A percentile compares a stretch with the other conserved stretches of the same genome.
These are phyloP conservation scores for Leptopilina myrica DNA, from an alignment of 2,888 invertebrate species.

Conservation along the genomic window DNA sequence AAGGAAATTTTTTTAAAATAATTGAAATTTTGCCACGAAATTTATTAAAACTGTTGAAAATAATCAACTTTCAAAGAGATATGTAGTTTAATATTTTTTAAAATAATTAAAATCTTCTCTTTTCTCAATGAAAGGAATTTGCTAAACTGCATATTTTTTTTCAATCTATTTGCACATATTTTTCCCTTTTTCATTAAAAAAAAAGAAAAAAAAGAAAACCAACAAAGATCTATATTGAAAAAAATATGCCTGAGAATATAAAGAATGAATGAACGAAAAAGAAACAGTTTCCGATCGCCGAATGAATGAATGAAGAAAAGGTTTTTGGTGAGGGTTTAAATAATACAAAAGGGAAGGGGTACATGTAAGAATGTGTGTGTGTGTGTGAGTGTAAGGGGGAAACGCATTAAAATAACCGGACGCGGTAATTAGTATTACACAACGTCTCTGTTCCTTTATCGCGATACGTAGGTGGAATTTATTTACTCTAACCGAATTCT, in stretches of 20 bases:
- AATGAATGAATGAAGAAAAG: constrained; percentile 47
- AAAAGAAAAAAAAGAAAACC: too few species aligned
- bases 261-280: constrained; percentile 51
- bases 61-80: too few species aligned
- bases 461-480: constrained; percentile 60
- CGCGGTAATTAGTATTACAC: constrained; percentile 64
- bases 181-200: too few species aligned
- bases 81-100: too few species aligned
- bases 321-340: background rate
- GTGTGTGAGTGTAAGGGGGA: constrained; percentile 8
- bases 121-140: too few species aligned
- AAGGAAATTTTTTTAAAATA: too few species aligned
- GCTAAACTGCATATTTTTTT: too few species aligned
- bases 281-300: constrained; percentile 48
- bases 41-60: too few species aligned
- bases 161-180: too few species aligned
- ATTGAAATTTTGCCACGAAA: too few species aligned
- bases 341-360: background rate
- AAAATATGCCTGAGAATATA: constrained; percentile 43
- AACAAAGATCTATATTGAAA: background rate
- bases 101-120: too few species aligned
- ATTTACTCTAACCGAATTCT: constrained; percentile 37
- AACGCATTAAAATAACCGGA: constrained; percentile 59
- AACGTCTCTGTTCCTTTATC: constrained; percentile 59
- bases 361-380: too few species aligned